Evolutionary conservation across 2,797 vertebrate species (phyloP), one percentile per base, ranked within the genome.

Genomic region (Threskiornis aethiopicus): DNA sequence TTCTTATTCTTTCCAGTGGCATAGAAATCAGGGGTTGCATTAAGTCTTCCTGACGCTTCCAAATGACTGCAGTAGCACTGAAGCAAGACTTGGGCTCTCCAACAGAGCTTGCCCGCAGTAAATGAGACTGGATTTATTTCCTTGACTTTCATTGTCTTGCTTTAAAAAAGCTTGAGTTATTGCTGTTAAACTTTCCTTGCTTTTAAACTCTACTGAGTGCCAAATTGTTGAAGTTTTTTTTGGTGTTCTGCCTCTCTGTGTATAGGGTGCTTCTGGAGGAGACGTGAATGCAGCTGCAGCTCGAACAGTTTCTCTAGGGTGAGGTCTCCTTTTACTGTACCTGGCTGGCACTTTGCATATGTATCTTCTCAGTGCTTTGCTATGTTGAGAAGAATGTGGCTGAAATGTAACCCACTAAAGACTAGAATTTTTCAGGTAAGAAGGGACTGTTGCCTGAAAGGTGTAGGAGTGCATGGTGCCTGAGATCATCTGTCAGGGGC

Each of bases 391-490:
- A 54, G 39, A 83, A 59, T 41, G 59, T 83, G 71, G 6, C 82
- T 89, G 59, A 89, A 92, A 55, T 42, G 76, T 49, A 84, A 22
- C 26, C 44, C 1, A 9, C 46, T 28, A 18, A 91, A 28, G 46
- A 16, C 47, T 54, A 28, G 57, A 55, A 22, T 57, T 49, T 78
- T 89, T 76, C 67, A 70, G 29, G 5, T 79, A 18, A 31, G 37
- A 59, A 44, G 21, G 12, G 51, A 5, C 35, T 41, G 0, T 42
- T 71, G 11, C 37, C 31, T 82, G 57, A 61, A 85, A 72, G 66
- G 14, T 0, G 0, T 6, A 46, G 52, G 25, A 65, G 20, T 33
- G 10, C 5, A 1, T 22, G 16, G 22, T 93, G 47, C 44, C 37
- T 4, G 4, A 47, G 35, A 11, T 4, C 31, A 20, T 49, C 26